Evolutionary conservation across 2,888 invertebrate species (phyloP).

Genomic region (Enchytraeus crypticus): DNA sequence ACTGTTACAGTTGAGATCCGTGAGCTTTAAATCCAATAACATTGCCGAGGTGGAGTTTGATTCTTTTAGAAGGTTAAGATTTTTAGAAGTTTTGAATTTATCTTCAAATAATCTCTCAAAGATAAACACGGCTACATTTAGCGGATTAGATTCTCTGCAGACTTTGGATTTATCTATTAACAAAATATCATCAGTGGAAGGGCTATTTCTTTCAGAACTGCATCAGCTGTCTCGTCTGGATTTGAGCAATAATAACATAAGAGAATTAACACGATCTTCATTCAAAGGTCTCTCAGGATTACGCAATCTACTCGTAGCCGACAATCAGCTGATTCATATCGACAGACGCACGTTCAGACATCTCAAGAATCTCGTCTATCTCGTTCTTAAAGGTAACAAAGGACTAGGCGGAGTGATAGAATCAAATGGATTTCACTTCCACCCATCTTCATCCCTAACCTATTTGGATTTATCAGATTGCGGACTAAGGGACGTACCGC

Average conservation of each 20-base stretch:
- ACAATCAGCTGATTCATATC: constrained; percentile 18
- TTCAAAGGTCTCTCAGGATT: constrained; percentile 21
- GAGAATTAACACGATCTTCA: constrained; percentile 17
- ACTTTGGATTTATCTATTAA: not conserved
- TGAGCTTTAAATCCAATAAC: no score
- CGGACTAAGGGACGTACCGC: constrained; percentile 14
- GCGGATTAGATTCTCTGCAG: not conserved
- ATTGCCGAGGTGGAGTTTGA: not conserved
- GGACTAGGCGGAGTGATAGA: not conserved
- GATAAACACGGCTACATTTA: not conserved
- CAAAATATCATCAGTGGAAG: constrained; percentile 1
- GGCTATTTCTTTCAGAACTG: constrained; percentile 12
- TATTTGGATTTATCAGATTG: constrained; percentile 27
- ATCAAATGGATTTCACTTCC: constrained; percentile 15
- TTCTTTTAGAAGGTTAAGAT: not conserved
- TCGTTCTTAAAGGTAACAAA: constrained; percentile 24
- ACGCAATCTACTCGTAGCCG: constrained; percentile 17
- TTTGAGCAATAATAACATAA: constrained; percentile 18
- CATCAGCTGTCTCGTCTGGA: constrained; percentile 14
- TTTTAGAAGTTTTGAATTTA: not conserved
- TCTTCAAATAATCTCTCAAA: not conserved
- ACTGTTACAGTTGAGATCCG: no score
- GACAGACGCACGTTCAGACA: constrained; percentile 49
- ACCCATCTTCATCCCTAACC: constrained; percentile 17
- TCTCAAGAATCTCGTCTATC: constrained; percentile 30